Evolutionary conservation across 2,113 vertebrate genomes (phyloP), one percentile per base, ranked within the genome.

Genomic region (Brienomyrus brachyistius): DNA sequence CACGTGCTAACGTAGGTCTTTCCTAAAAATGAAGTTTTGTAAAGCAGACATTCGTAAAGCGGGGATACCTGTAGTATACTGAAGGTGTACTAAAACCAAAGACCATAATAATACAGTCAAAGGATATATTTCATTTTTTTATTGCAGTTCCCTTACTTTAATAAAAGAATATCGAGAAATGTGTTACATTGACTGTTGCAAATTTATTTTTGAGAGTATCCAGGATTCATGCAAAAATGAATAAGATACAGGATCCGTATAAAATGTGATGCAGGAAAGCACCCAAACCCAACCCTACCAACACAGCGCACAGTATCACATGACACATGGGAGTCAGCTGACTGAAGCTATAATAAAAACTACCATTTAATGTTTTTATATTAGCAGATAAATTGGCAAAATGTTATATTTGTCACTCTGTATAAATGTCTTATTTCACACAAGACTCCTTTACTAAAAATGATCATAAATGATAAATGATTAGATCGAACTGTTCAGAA

Each of bases 281-380:
- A 1, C 31, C 31, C 31, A 1, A 31, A 31, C 40, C 40, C 40
- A 40, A 40, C 40, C 40, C 40, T 40, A 40, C 40, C 86, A 89
- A 89, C 87, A 80, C 87, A 82, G 59, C 83, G 86, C 48, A 86
- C 74, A 52, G 87, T 50, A 91, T 91, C 90, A 90, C 90, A 92
- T 91, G 90, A 92, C 31, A n/a, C 51, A 43, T 40, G 59, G 45
- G 52, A 8, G 35, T 77, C 27, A 0, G 11, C 15, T 19, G 11
- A 35, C 91, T 84, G 70, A 77, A 90, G 45, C 48, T 74, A 7
- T 27, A 43, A 56, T 40, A 74, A 74, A n/a, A 85, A 54, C 48
- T 31, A 87, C 27, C 5, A 21, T 9, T 31, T 23, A 50, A 48
- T 51, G 83, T n/a, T 4, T 70, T 27, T 43, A 80, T 80, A 54